These are phyloP conservation scores for Dryobates pubescens DNA, from an alignment of 2,797 vertebrate species.

Conservation along the genomic window DNA sequence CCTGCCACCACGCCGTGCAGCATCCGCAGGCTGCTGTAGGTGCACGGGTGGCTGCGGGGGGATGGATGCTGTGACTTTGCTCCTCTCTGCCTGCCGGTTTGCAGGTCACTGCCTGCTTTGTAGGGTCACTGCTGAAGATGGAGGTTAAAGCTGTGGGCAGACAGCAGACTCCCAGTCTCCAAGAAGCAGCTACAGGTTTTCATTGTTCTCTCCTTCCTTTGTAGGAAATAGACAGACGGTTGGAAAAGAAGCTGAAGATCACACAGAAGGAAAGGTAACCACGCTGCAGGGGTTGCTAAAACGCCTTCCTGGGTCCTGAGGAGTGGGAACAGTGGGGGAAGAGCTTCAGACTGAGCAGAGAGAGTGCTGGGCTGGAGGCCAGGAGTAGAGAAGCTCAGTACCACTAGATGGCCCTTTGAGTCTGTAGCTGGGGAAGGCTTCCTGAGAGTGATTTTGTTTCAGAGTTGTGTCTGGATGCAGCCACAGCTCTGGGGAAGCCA, in stretches of 20 bases:
- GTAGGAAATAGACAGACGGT: slow-evolving; percentile 96
- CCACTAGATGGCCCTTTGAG: neutral
- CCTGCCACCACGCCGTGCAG: rapidly evolving
- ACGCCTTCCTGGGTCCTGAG: neutral
- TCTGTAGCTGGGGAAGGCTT: neutral
- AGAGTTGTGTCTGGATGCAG: neutral
- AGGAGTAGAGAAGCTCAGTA: neutral
- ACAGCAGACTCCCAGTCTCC: rapidly evolving
- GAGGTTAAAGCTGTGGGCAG: rapidly evolving
- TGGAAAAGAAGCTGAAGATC: slow-evolving; percentile 96
- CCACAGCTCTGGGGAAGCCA: neutral
- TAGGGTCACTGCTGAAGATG: rapidly evolving
- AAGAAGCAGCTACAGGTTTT: rapidly evolving
- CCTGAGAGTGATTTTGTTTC: neutral
- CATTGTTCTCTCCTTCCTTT: neutral
- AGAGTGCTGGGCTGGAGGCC: rapidly evolving
- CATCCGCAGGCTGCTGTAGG: neutral
- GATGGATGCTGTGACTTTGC: rapidly evolving
- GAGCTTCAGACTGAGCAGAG: neutral
- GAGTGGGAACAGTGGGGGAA: neutral
- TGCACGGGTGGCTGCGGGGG: neutral
- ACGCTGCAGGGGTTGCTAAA: neutral
- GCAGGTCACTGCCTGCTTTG: neutral
- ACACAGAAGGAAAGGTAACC: slow-evolving; percentile 94
- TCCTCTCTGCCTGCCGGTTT: neutral